Base-by-base conservation (phyloP, 2,888 invertebrate species). In the Clanis bilineata region DNA sequence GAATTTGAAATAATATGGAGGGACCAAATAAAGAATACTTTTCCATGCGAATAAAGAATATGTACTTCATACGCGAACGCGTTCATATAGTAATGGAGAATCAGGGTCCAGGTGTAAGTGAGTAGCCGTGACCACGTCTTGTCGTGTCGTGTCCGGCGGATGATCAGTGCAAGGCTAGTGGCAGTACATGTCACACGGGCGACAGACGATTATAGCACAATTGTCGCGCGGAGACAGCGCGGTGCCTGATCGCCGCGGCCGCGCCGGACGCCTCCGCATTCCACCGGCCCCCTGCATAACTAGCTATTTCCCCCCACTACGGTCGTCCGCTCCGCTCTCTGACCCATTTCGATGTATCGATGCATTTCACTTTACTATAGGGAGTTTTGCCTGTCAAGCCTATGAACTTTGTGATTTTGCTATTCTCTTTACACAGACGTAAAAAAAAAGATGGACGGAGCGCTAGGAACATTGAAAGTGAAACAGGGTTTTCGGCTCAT, bases 201-300 rank as follows among this genome's bases (percentile, higher is more conserved):
- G 59, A 68, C 64, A 60, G 65, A 61, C 63, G 65, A 63, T 58
- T 56, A 60, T 62, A 57, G 68, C 64, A 68, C 73, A 74, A 75
- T 72, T 72, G 70, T 43, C 28, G 41, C 39, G 56, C 43, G 56
- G 28, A 57, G 56, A 57, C 56, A 43, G 56, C 43, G 12, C 9
- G 72, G 69, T 65, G 64, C 68, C 68, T 67, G 69, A 61, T 61
- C 57, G 64, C 69, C 25, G 25, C 3, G 25, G 64, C 69, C 25
- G 25, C 3, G 25, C 25, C 77, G 79, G 80, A 78, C 78, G 80
- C 74, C 82, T 80, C 77, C 82, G 83, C 85, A 85, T 85, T 83
- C 85, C 85, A 69, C 61, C 69, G 67, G 74, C 69, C 73, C 78
- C 77, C 76, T 70, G 70, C 61, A 68, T 81, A 85, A 86, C 82